These are phyloP conservation scores for Talpa occidentalis DNA, from an alignment of 2,113 vertebrate genomes.

Conservation along the genomic window DNA sequence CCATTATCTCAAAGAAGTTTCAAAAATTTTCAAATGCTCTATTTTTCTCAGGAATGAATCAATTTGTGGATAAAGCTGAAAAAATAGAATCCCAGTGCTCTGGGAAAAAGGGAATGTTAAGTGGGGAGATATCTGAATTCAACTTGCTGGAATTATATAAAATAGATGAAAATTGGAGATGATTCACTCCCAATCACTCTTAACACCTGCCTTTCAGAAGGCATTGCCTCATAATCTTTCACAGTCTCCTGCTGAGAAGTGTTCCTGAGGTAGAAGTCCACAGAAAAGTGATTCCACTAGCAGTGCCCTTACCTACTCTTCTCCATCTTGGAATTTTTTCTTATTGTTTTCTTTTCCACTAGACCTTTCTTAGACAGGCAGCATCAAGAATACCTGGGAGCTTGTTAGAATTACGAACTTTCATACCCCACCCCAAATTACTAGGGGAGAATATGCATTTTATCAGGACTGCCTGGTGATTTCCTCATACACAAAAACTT, in stretches of 20 bases:
- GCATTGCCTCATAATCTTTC: background rate
- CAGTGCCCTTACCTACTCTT: too few species aligned
- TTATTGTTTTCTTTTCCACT: background rate
- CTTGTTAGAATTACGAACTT: background rate
- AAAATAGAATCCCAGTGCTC: background rate
- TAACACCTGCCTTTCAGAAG: background rate
- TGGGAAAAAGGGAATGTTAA: background rate
- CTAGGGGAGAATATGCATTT: background rate
- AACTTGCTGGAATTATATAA: background rate
- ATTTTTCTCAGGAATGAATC: slow-evolving; percentile 6
- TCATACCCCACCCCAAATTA: background rate
- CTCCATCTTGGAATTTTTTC: background rate
- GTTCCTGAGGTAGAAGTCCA: background rate
- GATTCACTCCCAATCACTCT: background rate
- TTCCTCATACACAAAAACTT: background rate
- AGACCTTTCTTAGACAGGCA: background rate
- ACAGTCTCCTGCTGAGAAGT: background rate
- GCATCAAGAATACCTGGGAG: background rate
- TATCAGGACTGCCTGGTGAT: background rate
- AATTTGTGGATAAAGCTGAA: background rate
- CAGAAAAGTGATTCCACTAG: background rate
- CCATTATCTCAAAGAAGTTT: slow-evolving; percentile 16
- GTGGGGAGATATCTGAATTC: background rate
- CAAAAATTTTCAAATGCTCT: background rate
- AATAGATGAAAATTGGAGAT: background rate